phyloP scores from a whole-genome alignment of 1,140 invertebrate species.

The Zeugodacus cucurbitae region DNA sequence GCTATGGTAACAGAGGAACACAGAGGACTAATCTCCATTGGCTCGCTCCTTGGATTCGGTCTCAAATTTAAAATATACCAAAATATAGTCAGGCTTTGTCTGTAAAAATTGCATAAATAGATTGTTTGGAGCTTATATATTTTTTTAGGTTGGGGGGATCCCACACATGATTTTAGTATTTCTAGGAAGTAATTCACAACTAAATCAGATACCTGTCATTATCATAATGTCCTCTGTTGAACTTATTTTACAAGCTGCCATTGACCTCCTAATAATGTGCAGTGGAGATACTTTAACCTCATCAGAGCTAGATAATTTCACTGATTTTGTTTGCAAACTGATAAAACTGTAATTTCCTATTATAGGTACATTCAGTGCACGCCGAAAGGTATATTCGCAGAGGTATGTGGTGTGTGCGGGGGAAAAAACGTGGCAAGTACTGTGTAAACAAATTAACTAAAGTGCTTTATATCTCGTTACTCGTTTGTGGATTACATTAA shows the following conservation, averaged over 20 bases:
- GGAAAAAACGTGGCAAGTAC: not conserved
- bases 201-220: too few species aligned
- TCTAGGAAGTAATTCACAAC: too few species aligned
- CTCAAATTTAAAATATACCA: too few species aligned
- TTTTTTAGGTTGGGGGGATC: too few species aligned
- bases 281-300: not conserved
- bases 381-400: not conserved
- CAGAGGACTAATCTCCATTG: too few species aligned
- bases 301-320: not conserved
- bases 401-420: not conserved
- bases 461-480: constrained; percentile 49
- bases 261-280: not conserved
- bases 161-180: too few species aligned
- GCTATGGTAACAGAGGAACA: too few species aligned
- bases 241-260: not conserved
- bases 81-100: too few species aligned
- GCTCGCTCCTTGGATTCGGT: too few species aligned
- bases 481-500: constrained; percentile 44
- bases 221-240: too few species aligned
- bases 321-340: not conserved
- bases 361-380: not conserved
- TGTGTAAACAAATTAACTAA: constrained; percentile 55
- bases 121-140: too few species aligned
- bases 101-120: too few species aligned
- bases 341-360: constrained; percentile 9